Conservation (phyloP, 2,888 invertebrate species). For the Ennomos erosarius region DNA sequence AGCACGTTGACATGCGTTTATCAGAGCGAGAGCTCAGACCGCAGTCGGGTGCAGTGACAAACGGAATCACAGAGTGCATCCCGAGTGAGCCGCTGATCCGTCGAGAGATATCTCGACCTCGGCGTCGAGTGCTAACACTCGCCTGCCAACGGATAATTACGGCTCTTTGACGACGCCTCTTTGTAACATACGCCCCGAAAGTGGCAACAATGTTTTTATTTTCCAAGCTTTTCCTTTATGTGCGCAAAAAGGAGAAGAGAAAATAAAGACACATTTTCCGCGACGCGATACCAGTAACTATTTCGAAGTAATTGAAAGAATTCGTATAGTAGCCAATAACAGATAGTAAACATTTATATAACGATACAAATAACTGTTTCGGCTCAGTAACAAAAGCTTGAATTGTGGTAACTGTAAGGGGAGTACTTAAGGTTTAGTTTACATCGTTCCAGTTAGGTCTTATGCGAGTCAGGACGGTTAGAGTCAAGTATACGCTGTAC, state of each 20-base stretch:
- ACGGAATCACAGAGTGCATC: conserved; percentile 83
- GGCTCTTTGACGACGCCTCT: conserved; percentile 75
- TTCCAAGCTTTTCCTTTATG: conserved; percentile 42
- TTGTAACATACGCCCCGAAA: conserved; percentile 63
- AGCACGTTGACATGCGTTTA: conserved; percentile 81
- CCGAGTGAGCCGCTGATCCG: conserved; percentile 82
- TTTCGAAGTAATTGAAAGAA: conserved; percentile 38
- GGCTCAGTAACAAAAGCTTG: conserved; percentile 51
- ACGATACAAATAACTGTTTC: conserved; percentile 50
- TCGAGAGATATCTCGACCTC: conserved; percentile 80
- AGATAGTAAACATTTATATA: conserved; percentile 48
- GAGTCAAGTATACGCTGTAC: conserved; percentile 66
- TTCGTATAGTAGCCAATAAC: conserved; percentile 37
- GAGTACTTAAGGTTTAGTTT: conserved; percentile 64
- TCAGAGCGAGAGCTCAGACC: conserved; percentile 76
- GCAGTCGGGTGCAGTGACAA: conserved; percentile 78
- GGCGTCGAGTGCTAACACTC: conserved; percentile 79
- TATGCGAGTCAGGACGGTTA: conserved; percentile 74
- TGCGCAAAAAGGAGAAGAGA: conserved; percentile 18
- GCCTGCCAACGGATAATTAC: conserved; percentile 79
- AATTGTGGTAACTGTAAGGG: conserved; percentile 55
- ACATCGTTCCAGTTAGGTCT: conserved; percentile 66
- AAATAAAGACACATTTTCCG: conserved; percentile 29
- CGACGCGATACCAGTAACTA: conserved; percentile 25
- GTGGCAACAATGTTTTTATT: conserved; percentile 63